Evolutionary conservation across 2,797 vertebrate genomes (phyloP).

Genomic region (Neomorphus geoffroyi): DNA sequence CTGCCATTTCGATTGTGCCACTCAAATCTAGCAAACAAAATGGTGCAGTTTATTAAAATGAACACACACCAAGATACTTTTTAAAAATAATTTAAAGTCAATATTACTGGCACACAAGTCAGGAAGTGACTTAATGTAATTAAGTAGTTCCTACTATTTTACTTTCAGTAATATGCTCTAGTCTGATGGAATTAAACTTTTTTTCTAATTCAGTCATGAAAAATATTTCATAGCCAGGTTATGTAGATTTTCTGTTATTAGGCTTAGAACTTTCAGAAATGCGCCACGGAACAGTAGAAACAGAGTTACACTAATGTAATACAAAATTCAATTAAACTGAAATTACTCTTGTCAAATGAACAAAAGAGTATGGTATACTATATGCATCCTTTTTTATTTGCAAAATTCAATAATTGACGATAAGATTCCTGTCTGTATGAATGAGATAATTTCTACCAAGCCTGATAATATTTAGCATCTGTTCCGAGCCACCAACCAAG

Average conservation of each 20-base stretch:
- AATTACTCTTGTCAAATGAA: background rate
- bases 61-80: background rate
- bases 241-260: background rate
- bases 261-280: background rate
- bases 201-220: background rate
- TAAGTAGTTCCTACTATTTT: background rate
- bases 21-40: constrained; percentile 1
- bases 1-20: too few species aligned
- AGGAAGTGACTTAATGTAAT: background rate
- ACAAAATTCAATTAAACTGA: constrained; percentile 1
- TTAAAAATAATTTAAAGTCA: background rate
- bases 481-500: background rate
- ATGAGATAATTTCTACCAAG: background rate
- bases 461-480: background rate
- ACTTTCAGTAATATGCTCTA: background rate
- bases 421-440: background rate
- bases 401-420: background rate
- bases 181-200: background rate
- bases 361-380: background rate
- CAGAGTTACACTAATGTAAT: background rate
- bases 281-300: background rate
- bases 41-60: background rate
- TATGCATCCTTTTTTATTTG: background rate
- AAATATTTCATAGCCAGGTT: background rate
- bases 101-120: background rate